Evolutionary conservation across 2,888 invertebrate species (phyloP), one percentile per base, ranked within the genome.

Genomic region (Tenthredo scrophulariae): DNA sequence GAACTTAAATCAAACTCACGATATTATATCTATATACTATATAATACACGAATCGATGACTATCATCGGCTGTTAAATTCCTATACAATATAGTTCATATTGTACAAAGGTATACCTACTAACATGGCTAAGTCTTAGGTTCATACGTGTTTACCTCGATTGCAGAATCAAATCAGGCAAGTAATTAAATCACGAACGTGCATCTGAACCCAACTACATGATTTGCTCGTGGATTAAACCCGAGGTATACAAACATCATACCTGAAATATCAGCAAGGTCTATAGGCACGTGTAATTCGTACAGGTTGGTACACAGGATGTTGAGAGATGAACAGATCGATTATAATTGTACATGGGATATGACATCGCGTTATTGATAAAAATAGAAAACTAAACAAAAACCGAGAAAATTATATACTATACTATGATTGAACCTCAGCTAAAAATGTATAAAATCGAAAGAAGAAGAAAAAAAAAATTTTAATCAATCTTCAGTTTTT

Each of bases 101-200:
- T 37, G 62, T 22, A 62, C 70, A 33, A 40, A 18, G 37, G 70
- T 13, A 15, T 22, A 70, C 7, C 37, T n/a, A 74, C 70, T 7
- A 74, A 46, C 29, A 6, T 1, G 22, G 26, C 26, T 46, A 6
- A 9, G 75, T 75, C 75, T 18, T 70, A 37, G 70, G 13, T 40
- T 9, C n/a, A 18, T 77, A 26, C 33, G 43, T 43, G 22, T 43
- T 3, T 26, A 74, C 33, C 62, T 4, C 62, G 26, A 62, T 58
- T 40, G 22, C 22, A 62, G 40, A 80, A 80, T 80, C 58, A 22
- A 80, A 80, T 80, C 40, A 58, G 6, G 18, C 13, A 40, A 10
- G 80, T 58, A 58, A 80, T 80, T 62, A 80, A 80, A 80, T 80
- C 80, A 62, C 80, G 80, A 62, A 62, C 80, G 80, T 80, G 80